Percentiles rank a stretch among this genome's conserved stretches.
Evolutionary conservation across 2,113 vertebrate genomes (phyloP).

Genomic region (Sturnus vulgaris): DNA sequence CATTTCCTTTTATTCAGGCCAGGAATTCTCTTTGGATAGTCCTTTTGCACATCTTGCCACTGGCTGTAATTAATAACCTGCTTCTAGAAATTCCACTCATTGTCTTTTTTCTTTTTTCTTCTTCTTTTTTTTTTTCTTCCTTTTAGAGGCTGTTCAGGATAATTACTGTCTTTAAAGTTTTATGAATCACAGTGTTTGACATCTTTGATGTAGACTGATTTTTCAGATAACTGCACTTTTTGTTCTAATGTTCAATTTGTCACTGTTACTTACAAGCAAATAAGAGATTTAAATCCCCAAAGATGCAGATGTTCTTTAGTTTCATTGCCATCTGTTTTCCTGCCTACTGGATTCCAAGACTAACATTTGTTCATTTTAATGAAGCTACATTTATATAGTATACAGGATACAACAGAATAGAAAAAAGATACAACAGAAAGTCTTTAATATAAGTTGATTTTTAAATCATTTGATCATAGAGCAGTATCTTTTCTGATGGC

Average conservation of each 20-base stretch:
- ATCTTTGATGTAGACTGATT: slow-evolving; percentile 52
- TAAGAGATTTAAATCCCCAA: slow-evolving; percentile 61
- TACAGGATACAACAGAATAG: background rate
- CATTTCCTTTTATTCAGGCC: slow-evolving; percentile 57
- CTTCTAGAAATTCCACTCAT: slow-evolving; percentile 59
- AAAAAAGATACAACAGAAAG: background rate
- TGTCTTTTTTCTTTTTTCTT: slow-evolving; percentile 2
- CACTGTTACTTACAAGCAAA: slow-evolving; percentile 54
- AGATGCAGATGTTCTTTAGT: slow-evolving; percentile 64
- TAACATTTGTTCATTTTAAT: slow-evolving; percentile 5
- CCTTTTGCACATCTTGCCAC: slow-evolving; percentile 66
- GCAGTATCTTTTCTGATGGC: background rate
- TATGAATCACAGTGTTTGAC: slow-evolving; percentile 58
- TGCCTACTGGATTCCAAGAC: slow-evolving; percentile 24
- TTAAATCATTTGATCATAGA: background rate
- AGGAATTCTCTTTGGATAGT: slow-evolving; percentile 60
- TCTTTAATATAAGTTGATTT: background rate
- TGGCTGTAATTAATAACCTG: slow-evolving; percentile 69
- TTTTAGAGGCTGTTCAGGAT: slow-evolving; percentile 38
- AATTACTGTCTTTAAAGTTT: slow-evolving; percentile 70
- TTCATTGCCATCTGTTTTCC: slow-evolving; percentile 64
- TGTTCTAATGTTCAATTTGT: slow-evolving; percentile 55
- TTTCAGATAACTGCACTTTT: slow-evolving; percentile 40
- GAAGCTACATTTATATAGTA: background rate
- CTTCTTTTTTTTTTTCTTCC: too few species aligned